These are phyloP conservation scores for Halichondria panicea DNA, from an alignment of 37 sponge, comb jelly and placozoan genomes.

Conservation along the genomic window DNA sequence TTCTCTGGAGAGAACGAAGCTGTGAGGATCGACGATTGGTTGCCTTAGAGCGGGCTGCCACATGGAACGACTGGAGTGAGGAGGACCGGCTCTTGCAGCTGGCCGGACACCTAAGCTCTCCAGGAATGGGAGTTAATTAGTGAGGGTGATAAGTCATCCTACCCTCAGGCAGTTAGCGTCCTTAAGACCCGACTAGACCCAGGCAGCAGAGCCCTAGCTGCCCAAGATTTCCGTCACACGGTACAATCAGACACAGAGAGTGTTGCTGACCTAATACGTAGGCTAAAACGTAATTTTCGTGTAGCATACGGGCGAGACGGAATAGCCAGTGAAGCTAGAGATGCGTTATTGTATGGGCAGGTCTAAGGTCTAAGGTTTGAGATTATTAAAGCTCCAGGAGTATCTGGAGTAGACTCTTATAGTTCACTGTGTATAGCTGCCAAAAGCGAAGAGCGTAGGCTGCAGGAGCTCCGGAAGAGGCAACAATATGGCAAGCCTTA, in stretches of 20 bases:
- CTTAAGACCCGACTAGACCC: slow-evolving; percentile 37
- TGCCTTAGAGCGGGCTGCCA: slow-evolving; percentile 7
- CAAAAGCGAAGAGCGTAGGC: too few relatives aligned
- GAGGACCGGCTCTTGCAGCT: slow-evolving; percentile 19
- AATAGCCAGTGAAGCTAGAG: slow-evolving; percentile 24
- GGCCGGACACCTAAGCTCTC: too few relatives aligned
- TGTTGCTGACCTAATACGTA: slow-evolving; percentile 13
- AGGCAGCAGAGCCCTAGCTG: slow-evolving; percentile 31
- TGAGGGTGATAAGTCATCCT: neutral
- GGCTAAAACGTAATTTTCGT: slow-evolving; percentile 33
- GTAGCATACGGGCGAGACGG: slow-evolving; percentile 39
- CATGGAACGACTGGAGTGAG: slow-evolving; percentile 15
- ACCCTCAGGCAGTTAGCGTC: neutral
- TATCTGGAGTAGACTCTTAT: too few relatives aligned
- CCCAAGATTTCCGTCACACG: slow-evolving; percentile 51
- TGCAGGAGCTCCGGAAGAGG: slow-evolving; percentile 19
- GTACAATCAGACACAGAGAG: slow-evolving; percentile 32
- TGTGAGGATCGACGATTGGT: slow-evolving; percentile 16
- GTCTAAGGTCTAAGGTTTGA: slow-evolving; percentile 36
- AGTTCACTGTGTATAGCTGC: too few relatives aligned
- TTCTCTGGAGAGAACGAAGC: slow-evolving; percentile 5
- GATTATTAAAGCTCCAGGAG: slow-evolving; percentile 34
- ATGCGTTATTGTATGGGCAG: slow-evolving; percentile 37
- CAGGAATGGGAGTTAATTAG: neutral
- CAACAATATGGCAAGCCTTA: slow-evolving; percentile 15